Conservation (phyloP, 2,888 invertebrate species). For the Caenorhabditis becei region DNA sequence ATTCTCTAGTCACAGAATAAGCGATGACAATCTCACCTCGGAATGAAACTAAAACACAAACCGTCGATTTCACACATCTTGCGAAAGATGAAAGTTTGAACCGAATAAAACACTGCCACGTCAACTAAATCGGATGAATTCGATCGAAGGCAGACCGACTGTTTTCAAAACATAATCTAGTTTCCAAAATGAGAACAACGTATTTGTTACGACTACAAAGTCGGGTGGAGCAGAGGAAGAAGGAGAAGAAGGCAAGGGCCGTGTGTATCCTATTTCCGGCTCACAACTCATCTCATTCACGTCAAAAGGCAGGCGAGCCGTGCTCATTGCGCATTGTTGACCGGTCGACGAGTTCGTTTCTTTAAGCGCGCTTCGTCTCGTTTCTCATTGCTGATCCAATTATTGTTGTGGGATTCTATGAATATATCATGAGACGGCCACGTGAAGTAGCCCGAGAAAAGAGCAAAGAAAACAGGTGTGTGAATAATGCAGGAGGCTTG, state of each 20-base stretch:
- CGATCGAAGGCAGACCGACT: too few relatives aligned
- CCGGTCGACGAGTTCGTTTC: conserved; percentile 8
- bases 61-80: too few relatives aligned
- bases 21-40: not conserved
- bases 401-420: conserved; percentile 1
- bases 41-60: too few relatives aligned
- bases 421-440: conserved; percentile 16
- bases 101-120: too few relatives aligned
- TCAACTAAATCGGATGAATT: too few relatives aligned
- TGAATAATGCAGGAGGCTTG: conserved; percentile 18
- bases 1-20: too few relatives aligned
- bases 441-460: conserved; percentile 9
- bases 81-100: too few relatives aligned
- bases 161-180: not conserved
- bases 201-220: not conserved
- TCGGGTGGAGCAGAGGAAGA: not conserved
- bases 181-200: not conserved
- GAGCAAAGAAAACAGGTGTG: not conserved
- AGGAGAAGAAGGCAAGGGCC: not conserved
- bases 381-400: not conserved
- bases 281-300: conserved; percentile 6
- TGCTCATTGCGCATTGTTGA: conserved; percentile 14
- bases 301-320: conserved; percentile 5
- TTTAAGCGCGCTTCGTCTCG: not conserved
- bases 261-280: not conserved